These are phyloP conservation scores for Rattus rattus DNA, from an alignment of 2,113 vertebrate species.

Conservation along the genomic window DNA sequence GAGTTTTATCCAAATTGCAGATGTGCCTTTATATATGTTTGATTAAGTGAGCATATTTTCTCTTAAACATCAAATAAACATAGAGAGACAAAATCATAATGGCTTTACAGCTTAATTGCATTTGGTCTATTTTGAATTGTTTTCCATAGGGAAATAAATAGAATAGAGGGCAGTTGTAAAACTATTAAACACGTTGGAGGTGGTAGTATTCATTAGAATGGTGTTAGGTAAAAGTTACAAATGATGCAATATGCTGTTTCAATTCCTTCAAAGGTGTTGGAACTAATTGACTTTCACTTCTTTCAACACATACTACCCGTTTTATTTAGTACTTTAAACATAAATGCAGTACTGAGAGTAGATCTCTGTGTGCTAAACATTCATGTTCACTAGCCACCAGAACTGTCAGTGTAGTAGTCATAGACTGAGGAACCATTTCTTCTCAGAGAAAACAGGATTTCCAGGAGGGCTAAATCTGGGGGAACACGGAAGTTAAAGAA, in stretches of 20 bases:
- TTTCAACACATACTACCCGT: neutral
- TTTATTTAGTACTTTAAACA: neutral
- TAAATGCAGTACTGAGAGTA: neutral
- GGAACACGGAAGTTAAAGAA: neutral
- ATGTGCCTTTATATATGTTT: neutral
- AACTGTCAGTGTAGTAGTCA: neutral
- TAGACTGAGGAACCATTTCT: neutral
- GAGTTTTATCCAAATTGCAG: neutral
- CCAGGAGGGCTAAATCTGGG: rapidly evolving
- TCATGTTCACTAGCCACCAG: neutral
- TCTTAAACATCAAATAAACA: neutral
- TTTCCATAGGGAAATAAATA: neutral
- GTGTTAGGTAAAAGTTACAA: neutral
- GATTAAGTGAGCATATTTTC: neutral
- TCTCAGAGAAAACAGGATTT: neutral
- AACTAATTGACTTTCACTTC: neutral
- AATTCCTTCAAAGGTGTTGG: neutral
- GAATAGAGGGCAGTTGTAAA: neutral
- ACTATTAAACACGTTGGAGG: neutral
- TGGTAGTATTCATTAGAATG: neutral
- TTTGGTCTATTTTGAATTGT: neutral
- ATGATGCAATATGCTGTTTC: neutral
- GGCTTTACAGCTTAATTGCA: neutral
- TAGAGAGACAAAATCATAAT: neutral
- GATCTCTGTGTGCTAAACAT: neutral